phyloP scores from a whole-genome alignment of 2,888 invertebrate genomes.

The Archaeoteleia sp. region DNA sequence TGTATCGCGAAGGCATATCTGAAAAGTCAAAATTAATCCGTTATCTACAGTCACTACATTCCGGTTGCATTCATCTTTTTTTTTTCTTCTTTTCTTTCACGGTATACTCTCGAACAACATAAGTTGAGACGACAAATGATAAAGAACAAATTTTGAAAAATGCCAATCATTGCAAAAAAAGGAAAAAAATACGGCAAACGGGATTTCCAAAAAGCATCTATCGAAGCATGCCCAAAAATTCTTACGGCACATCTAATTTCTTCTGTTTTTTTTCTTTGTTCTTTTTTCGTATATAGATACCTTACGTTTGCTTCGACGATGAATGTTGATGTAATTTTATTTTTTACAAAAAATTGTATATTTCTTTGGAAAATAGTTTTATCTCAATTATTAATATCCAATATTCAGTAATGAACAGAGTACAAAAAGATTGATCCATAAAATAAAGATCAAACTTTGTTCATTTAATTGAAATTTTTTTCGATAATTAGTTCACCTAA shows the following conservation, averaged over 20 bases:
- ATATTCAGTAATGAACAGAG: no score
- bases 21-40: conserved; percentile 38
- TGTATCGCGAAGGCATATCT: conserved; percentile 25
- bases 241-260: conserved; percentile 67
- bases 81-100: neutral
- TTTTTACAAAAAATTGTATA: no score
- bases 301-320: conserved; percentile 39
- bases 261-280: conserved; percentile 17
- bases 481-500: no score
- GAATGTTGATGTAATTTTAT: no score
- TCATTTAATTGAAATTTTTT: no score
- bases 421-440: no score
- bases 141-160: conserved; percentile 69
- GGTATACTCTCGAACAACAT: conserved; percentile 17
- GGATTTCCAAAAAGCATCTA: conserved; percentile 70
- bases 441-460: no score
- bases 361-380: no score
- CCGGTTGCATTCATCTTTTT: conserved; percentile 30
- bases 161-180: conserved; percentile 66
- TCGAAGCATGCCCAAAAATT: conserved; percentile 74
- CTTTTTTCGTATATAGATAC: conserved; percentile 57
- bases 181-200: conserved; percentile 57
- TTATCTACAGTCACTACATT: conserved; percentile 37
- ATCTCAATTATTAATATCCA: no score
- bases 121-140: conserved; percentile 27